Evolutionary conservation across 2,797 vertebrate genomes (phyloP).

Genomic region (Stomatorhinus walkeri): DNA sequence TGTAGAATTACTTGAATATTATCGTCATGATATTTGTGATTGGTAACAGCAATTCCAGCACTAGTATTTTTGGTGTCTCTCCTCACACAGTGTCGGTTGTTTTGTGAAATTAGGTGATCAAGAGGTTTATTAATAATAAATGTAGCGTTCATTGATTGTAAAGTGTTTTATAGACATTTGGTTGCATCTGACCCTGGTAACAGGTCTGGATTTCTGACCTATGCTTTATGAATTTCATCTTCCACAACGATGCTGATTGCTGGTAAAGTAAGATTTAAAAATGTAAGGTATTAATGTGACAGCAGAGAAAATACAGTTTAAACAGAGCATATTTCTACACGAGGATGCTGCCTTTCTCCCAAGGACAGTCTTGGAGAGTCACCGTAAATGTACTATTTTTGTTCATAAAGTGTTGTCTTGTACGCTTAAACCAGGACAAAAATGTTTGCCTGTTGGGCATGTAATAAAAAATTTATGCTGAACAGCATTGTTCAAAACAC

Average conservation of each 20-base stretch:
- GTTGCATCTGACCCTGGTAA: background rate
- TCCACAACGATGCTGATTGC: background rate
- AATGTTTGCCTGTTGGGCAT: background rate
- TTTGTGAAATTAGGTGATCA: background rate
- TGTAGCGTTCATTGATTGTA: background rate
- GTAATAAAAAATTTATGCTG: constrained; percentile 1
- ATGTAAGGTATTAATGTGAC: background rate
- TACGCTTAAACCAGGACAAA: background rate
- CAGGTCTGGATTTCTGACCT: background rate
- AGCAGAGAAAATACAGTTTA: background rate
- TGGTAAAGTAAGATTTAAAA: background rate
- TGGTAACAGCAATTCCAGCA: background rate
- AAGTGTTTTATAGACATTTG: background rate
- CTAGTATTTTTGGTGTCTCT: background rate
- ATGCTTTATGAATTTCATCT: background rate
- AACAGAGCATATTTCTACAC: background rate
- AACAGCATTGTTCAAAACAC: background rate
- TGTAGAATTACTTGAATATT: background rate
- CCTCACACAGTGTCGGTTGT: background rate
- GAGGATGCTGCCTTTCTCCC: background rate
- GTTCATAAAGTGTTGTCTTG: background rate
- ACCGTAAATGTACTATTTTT: background rate
- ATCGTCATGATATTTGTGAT: background rate
- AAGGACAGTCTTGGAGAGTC: background rate
- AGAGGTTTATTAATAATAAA: background rate